Percentiles rank a stretch among this genome's conserved stretches.
These are phyloP conservation scores for Seira sanloemensis DNA, from an alignment of 2,888 invertebrate species.

Conservation along the genomic window DNA sequence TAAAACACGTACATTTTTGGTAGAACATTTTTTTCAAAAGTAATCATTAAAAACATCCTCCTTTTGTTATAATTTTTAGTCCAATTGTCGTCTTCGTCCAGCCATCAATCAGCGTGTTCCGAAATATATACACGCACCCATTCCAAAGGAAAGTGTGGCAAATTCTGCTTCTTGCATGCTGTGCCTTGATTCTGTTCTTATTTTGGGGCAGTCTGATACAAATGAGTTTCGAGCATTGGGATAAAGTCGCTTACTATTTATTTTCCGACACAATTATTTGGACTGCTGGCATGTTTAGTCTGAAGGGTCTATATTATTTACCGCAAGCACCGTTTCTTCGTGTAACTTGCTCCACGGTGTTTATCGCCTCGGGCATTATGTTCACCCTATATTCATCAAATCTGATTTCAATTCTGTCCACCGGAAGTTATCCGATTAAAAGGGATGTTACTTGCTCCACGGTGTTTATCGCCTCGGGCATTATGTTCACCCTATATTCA, in stretches of 20 bases:
- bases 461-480: neutral
- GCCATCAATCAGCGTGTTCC: neutral
- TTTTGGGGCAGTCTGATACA: neutral
- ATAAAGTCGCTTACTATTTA: neutral
- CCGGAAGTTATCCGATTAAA: no score
- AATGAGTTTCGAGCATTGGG: neutral
- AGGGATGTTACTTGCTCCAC: neutral
- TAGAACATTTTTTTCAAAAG: no score
- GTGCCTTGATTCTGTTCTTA: neutral
- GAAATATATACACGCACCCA: neutral
- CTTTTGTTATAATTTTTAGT: neutral
- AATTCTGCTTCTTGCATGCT: neutral
- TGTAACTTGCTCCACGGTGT: neutral
- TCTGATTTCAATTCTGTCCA: neutral
- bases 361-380: neutral
- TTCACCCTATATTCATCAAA: slow-evolving; percentile 13
- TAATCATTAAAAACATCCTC: no score
- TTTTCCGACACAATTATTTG: neutral
- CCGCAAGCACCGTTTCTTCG: neutral
- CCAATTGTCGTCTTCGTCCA: neutral
- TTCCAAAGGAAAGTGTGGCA: slow-evolving; percentile 6
- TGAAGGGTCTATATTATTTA: neutral
- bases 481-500: neutral
- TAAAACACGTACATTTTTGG: no score
- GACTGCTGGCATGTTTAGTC: neutral